phyloP scores from a whole-genome alignment of 2,888 invertebrate genomes.

The Tanypteryx hageni region DNA sequence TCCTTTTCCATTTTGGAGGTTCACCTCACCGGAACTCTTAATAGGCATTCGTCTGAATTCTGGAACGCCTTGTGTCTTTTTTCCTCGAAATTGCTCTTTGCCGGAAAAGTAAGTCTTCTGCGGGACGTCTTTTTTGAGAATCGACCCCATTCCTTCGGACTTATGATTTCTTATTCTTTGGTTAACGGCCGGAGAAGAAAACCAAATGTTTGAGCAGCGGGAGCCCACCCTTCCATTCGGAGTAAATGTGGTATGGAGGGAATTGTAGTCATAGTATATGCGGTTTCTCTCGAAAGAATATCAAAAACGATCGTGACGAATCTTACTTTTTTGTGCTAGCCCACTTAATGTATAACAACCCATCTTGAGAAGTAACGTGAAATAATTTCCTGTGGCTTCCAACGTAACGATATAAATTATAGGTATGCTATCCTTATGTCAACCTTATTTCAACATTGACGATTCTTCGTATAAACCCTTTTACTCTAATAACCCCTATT shows the following conservation, averaged over 20 bases:
- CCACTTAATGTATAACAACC: background rate
- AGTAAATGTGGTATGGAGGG: background rate
- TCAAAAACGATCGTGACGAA: background rate
- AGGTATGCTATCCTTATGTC: too few species aligned
- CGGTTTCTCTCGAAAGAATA: background rate
- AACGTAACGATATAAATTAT: too few species aligned
- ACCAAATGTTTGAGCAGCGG: background rate
- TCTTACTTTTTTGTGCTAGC: background rate
- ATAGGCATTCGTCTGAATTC: too few species aligned
- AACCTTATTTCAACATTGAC: too few species aligned
- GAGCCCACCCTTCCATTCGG: background rate
- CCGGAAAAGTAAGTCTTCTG: background rate
- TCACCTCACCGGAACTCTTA: background rate
- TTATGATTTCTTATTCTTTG: background rate
- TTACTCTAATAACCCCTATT: too few species aligned
- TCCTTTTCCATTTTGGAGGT: background rate
- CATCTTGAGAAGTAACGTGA: background rate
- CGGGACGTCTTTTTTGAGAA: background rate
- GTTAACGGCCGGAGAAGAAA: background rate
- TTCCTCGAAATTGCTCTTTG: too few species aligned
- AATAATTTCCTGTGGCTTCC: too few species aligned
- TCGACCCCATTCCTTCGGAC: background rate
- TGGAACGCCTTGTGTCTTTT: too few species aligned
- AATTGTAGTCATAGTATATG: background rate
- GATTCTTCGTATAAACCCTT: too few species aligned